phyloP scores from a whole-genome alignment of 2,797 vertebrate species.

The Urosaurus nigricauda region DNA sequence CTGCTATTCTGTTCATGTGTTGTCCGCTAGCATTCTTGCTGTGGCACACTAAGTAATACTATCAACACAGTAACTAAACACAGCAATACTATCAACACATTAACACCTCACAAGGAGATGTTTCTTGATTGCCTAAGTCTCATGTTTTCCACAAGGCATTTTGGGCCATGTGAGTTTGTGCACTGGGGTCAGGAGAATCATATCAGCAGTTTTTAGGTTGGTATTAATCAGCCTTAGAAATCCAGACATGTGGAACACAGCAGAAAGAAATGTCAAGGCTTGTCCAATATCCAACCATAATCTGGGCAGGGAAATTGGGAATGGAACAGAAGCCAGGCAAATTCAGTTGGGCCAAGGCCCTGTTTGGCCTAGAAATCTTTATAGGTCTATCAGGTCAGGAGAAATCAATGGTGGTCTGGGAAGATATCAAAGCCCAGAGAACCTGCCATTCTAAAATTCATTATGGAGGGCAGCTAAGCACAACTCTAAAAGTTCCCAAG shows the following conservation, averaged over 20 bases:
- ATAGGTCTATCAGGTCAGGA: not conserved
- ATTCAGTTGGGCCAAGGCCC: too few species aligned
- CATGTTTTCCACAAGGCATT: not conserved
- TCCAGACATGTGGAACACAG: not conserved
- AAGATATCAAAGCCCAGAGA: not conserved
- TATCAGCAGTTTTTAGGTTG: not conserved
- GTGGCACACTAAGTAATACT: not conserved
- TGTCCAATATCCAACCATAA: not conserved
- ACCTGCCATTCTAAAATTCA: not conserved
- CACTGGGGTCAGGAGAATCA: not conserved
- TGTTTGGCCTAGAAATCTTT: not conserved
- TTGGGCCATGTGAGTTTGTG: not conserved
- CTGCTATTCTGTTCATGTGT: not conserved
- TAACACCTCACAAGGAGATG: not conserved
- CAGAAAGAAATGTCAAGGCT: not conserved
- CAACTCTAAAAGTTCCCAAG: not conserved
- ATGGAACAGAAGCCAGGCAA: not conserved
- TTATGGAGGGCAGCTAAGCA: not conserved
- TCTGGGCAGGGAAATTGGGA: not conserved
- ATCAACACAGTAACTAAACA: not conserved
- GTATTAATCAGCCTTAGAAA: not conserved
- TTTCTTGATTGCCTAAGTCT: not conserved
- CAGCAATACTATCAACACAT: not conserved
- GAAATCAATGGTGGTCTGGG: not conserved
- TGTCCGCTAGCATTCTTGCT: not conserved